These are phyloP conservation scores for Anagyrus pseudococci DNA, from an alignment of 2,888 invertebrate genomes.

Conservation along the genomic window DNA sequence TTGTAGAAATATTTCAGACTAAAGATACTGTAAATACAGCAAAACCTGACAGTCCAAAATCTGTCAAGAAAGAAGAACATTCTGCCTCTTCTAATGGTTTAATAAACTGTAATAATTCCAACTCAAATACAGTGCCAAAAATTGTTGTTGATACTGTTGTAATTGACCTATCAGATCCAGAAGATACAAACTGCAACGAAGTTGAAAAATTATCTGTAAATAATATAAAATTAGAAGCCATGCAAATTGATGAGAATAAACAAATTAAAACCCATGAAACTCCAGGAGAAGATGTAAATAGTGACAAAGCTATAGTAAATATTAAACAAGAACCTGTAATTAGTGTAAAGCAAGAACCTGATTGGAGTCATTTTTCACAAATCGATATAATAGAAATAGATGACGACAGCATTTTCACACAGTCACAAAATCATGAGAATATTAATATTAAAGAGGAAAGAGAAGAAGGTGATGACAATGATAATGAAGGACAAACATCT, in stretches of 20 bases:
- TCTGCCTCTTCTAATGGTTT: neutral
- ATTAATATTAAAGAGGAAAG: conserved; percentile 47
- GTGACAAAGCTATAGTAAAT: neutral
- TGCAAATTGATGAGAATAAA: conserved; percentile 3
- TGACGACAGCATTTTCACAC: conserved; percentile 63
- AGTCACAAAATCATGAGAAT: conserved; percentile 65
- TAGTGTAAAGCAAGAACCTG: conserved; percentile 19
- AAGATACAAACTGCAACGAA: neutral
- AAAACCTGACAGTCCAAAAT: neutral
- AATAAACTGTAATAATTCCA: too few species aligned
- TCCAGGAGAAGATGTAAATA: neutral
- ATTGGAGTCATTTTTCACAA: conserved; percentile 30
- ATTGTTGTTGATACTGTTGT: neutral
- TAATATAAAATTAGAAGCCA: conserved; percentile 1
- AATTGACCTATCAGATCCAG: conserved; percentile 12
- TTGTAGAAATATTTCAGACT: neutral
- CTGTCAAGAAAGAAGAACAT: too few species aligned
- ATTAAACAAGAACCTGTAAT: conserved; percentile 12
- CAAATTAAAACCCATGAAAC: neutral
- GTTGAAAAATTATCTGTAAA: neutral
- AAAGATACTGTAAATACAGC: neutral
- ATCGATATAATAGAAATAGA: conserved; percentile 32
- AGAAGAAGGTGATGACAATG: conserved; percentile 38
- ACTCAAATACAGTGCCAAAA: neutral
- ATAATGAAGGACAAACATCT: conserved; percentile 31